Conservation (phyloP, 2,888 invertebrate species). For the Plagiodera versicolora region DNA sequence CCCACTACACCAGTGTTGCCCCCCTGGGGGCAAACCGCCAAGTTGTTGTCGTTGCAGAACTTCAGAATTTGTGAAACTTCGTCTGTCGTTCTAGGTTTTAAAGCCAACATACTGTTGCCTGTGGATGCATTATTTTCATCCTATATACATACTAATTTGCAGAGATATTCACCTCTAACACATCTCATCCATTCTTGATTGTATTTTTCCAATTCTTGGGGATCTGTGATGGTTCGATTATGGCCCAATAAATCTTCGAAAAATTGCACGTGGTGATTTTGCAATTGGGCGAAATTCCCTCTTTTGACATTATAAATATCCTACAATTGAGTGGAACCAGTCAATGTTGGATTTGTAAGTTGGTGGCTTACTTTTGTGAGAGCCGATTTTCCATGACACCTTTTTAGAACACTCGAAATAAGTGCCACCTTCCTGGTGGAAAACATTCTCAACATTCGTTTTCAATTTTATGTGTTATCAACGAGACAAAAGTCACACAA, state of each 20-base stretch:
- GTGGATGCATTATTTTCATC: constrained; percentile 4
- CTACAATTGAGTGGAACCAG: constrained; percentile 48
- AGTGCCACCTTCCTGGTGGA: background rate
- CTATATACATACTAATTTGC: too few species aligned
- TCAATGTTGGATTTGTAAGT: background rate
- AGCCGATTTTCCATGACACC: background rate
- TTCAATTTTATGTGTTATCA: background rate
- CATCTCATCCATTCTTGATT: constrained; percentile 88
- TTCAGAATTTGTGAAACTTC: constrained; percentile 84
- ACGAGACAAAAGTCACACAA: background rate
- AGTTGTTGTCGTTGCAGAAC: constrained; percentile 76
- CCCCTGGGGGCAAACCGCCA: constrained; percentile 93
- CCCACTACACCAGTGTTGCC: constrained; percentile 95
- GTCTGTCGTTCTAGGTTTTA: constrained; percentile 82
- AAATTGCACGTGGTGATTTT: constrained; percentile 62
- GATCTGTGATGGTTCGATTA: constrained; percentile 70
- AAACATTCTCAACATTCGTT: background rate
- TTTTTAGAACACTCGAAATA: background rate
- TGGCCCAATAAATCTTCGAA: constrained; percentile 67
- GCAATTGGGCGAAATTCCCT: constrained; percentile 61
- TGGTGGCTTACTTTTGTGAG: background rate
- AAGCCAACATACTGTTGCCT: constrained; percentile 80
- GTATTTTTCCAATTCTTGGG: constrained; percentile 73
- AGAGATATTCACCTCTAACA: constrained; percentile 77
- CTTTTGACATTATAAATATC: constrained; percentile 65